Base-by-base conservation (phyloP, 2,797 vertebrate species). In the Mormyrops attenuatus region DNA sequence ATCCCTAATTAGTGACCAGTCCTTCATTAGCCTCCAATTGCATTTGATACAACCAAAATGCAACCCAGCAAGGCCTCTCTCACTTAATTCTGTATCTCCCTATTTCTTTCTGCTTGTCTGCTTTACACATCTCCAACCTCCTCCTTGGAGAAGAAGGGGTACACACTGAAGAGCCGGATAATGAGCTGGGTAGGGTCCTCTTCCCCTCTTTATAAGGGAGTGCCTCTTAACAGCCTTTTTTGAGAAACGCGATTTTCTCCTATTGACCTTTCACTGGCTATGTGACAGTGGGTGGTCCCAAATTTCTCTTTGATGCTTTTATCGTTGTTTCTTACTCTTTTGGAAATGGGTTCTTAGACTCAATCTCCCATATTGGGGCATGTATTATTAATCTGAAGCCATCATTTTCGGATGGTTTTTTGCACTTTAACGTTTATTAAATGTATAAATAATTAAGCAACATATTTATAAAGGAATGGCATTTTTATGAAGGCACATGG, bases 71-170 rank as follows among this genome's bases (percentile, higher is more conserved):
- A 69, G n/a, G 22, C 17, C 47, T 90, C 22, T 9, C 47, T 90
- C 90, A 92, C 94, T 17, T 47, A 82, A 82, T 82, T 8, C 7
- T 0, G 52, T 93, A 94, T 92, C 77, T 88, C 85, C 89, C 66
- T 9, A 4, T 94, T 93, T 95, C 90, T 94, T 92, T 95, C 90
- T 92, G 93, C 93, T 91, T 0, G 85, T 92, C 91, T 91, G 92
- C 88, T 90, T 91, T 93, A 91, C 94, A 82, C 88, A 95, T 95
- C 94, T 96, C 95, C 96, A 97, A 97, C 95, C 95, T 92, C 95
- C 96, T 94, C 94, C 94, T 96, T 98, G 98, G 97, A 99, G 98
- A 99, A 99, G 98, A 99, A 97, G 98, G 98, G 95, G 97, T 99
- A 94, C 98, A 98, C 94, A 98, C 98, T 22, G 98, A 99, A 92